These are phyloP conservation scores for Agrilus cyanescens DNA, from an alignment of 2,888 invertebrate species.

Conservation along the genomic window DNA sequence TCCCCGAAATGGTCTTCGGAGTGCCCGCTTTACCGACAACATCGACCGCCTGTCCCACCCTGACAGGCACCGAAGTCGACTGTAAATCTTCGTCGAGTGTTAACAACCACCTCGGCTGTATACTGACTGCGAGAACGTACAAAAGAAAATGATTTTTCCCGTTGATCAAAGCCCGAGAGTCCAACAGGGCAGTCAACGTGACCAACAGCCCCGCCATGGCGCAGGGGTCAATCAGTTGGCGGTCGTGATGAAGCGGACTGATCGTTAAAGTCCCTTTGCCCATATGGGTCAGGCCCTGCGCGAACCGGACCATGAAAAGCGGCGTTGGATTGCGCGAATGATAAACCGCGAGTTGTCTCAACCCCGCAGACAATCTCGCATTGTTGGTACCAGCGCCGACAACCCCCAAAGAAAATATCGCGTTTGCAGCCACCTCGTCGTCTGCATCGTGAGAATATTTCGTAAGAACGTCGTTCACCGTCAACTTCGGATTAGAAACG, in stretches of 20 bases:
- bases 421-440: conserved; percentile 93
- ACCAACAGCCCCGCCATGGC: conserved; percentile 64
- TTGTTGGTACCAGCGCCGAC: conserved; percentile 83
- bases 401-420: conserved; percentile 95
- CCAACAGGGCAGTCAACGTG: conserved; percentile 25
- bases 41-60: conserved; percentile 92
- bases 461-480: conserved; percentile 90
- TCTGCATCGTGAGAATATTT: conserved; percentile 98
- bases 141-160: conserved; percentile 90
- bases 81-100: conserved; percentile 90
- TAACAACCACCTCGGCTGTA: conserved; percentile 96
- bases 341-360: conserved; percentile 91
- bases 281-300: conserved; percentile 91
- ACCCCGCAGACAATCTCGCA: conserved; percentile 88
- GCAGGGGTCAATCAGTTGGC: conserved; percentile 85
- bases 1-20: conserved; percentile 98
- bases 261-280: conserved; percentile 97
- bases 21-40: conserved; percentile 98
- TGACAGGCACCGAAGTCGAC: conserved; percentile 81
- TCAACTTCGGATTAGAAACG: conserved; percentile 90
- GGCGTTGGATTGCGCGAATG: conserved; percentile 95
- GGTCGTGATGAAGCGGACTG: conserved; percentile 90
- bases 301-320: conserved; percentile 92
- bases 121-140: conserved; percentile 86
- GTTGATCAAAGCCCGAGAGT: conserved; percentile 44